phyloP scores from a whole-genome alignment of 2,113 vertebrate species.

The Cyprinodon variegatus region DNA sequence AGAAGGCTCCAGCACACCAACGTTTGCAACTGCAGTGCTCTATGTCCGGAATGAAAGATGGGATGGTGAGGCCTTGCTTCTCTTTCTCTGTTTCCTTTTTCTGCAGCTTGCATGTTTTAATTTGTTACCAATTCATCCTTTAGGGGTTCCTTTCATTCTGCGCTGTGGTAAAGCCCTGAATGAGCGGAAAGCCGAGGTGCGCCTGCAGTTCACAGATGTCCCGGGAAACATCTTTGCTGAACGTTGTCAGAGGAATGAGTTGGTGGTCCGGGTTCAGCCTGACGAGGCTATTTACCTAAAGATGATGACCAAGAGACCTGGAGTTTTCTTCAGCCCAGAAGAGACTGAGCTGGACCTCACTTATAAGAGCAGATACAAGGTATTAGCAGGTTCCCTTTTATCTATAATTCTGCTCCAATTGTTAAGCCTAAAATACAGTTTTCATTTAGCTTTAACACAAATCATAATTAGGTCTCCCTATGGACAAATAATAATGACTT shows the following conservation, averaged over 20 bases:
- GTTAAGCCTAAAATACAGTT: background rate
- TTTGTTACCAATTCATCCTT: background rate
- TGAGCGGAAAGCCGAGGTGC: conserved; percentile 88
- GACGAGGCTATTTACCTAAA: conserved; percentile 90
- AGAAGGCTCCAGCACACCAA: conserved; percentile 84
- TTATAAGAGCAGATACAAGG: conserved; percentile 89
- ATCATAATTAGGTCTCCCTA: background rate
- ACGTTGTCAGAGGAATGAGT: conserved; percentile 86
- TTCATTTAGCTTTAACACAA: background rate
- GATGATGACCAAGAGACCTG: conserved; percentile 91
- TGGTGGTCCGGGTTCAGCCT: conserved; percentile 89
- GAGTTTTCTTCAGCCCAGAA: conserved; percentile 86
- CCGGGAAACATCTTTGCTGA: conserved; percentile 86
- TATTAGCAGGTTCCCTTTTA: conserved; percentile 35
- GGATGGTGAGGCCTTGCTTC: conserved; percentile 82
- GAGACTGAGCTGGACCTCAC: conserved; percentile 92
- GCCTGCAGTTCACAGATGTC: conserved; percentile 88
- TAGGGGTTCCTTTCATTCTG: conserved; percentile 90
- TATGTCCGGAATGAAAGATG: conserved; percentile 90
- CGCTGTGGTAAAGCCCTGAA: conserved; percentile 93
- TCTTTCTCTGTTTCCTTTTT: background rate
- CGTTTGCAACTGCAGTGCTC: conserved; percentile 86
- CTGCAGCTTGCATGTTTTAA: background rate
- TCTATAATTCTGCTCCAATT: background rate
- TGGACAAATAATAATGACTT: too few relatives aligned